Evolutionary conservation across 2,888 invertebrate genomes (phyloP), one percentile per base, ranked within the genome.

Genomic region (Galerucella calmariensis): DNA sequence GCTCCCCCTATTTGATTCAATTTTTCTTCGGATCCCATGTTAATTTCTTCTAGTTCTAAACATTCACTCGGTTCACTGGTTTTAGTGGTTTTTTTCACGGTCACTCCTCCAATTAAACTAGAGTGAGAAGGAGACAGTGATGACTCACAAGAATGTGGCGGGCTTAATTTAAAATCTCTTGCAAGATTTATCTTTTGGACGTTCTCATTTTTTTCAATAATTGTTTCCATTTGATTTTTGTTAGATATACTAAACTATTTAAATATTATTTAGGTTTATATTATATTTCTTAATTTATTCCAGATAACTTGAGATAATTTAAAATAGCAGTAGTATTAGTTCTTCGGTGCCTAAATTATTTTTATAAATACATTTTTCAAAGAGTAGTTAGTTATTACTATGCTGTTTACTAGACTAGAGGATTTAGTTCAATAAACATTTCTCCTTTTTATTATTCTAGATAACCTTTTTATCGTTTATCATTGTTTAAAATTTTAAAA

Each of bases 11-110:
- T 14, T n/a, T 61, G 12, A 16, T 10, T 68, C 14, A 53, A 27
- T 56, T 68, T 74, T 66, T 73, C 58, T 46, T 51, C 67, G 10
- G n/a, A 56, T 56, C 62, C 46, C 70, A 63, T 65, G 6, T 56
- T 10, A 16, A 16, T 56, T 46, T 67, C 16, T 14, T n/a, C 53
- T 16, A 61, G 20, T 16, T 46, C 62, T 62, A 35, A 41, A 14
- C 41, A 53, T 35, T 67, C 68, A 59, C 68, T 20, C 24, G 9
- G 20, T 20, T 69, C 46, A 46, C 46, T 12, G 48, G 35, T 41
- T 41, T 41, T 41, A 2, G 35, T 41, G 3, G 2, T 44, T 16
- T 12, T 10, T 66, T 72, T 74, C 69, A 74, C 24, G 66, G 16
- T 24, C 14, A 27, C 63, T 20, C 10, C 9, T 4, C 10, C 63